phyloP scores from a whole-genome alignment of 2,888 invertebrate species.

The Aphodius sticticus region DNA sequence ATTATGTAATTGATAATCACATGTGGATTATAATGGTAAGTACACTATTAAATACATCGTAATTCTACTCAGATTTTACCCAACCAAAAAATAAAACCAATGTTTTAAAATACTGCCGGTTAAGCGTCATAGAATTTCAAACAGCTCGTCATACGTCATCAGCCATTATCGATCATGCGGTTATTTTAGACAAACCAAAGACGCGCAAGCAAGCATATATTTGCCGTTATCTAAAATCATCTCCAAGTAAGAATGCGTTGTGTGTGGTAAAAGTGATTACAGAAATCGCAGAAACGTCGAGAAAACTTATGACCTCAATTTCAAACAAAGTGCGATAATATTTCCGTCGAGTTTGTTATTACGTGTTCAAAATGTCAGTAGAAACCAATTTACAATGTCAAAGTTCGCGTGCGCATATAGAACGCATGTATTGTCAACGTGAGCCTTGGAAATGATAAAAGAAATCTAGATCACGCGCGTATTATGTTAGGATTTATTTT shows the following conservation, averaged over 20 bases:
- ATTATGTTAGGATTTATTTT: background rate
- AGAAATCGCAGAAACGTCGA: background rate
- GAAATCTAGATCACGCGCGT: background rate
- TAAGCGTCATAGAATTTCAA: no score
- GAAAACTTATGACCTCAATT: background rate
- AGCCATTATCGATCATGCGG: no score
- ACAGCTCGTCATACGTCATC: no score
- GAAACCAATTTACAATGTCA: background rate
- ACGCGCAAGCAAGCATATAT: background rate
- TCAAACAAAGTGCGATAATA: background rate
- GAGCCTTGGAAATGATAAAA: background rate
- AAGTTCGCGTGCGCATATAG: background rate
- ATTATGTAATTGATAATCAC: no score
- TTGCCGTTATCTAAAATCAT: background rate
- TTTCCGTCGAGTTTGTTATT: background rate
- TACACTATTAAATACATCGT: no score
- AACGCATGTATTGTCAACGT: background rate
- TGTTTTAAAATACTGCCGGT: no score
- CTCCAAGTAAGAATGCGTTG: background rate
- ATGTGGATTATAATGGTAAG: no score
- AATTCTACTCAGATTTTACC: no score
- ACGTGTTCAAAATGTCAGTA: background rate
- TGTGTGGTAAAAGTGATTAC: background rate
- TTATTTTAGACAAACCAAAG: background rate
- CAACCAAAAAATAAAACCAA: no score